Base-by-base conservation (phyloP, 2,113 vertebrate genomes). In the Lathamus discolor region DNA sequence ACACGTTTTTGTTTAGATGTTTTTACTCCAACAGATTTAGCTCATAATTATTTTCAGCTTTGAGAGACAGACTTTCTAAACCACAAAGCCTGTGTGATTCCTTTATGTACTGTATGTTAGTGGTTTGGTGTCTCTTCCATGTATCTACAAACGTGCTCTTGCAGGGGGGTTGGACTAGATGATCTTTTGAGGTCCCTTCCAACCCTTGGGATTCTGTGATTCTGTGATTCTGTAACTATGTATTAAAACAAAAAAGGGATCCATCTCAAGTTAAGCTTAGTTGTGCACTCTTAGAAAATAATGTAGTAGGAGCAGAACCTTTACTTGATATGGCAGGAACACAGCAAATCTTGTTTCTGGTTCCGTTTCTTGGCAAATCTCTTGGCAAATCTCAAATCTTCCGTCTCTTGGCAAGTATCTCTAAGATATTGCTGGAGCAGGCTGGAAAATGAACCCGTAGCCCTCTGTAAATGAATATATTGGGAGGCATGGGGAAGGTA, bases 1-100 rank as follows among this genome's bases (percentile, higher is more conserved):
- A 68, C 94, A 79, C 0, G 0, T 91, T 96, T 85, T 91, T 33
- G 31, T 91, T 96, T 94, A 84, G 88, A 52, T 92, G 22, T 18
- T 78, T 90, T 74, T 43, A 37, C 28, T 69, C 28, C 41, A 48
- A 77, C 52, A 93, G 67, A 87, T 92, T 93, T 73, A 76, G 37
- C 11, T 62, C 41, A 13, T 85, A 85, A 95, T 95, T 83, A 69
- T 80, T 80, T 94, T 94, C 87, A 91, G 75, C 52, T 94, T 95
- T 82, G 57, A 79, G 52, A 93, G 28, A 22, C 51, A 87, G 63
- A 64, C 67, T 95, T 94, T 91, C 31, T 76, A 73, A 89, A 91
- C 87, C 57, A 64, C 43, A 12, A 39, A 37, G 15, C 37, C 22
- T 61, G 17, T 51, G 51, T 76, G 22, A 41, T 72, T 83, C 8